Evolutionary conservation across 2,797 vertebrate species (phyloP), one percentile per base, ranked within the genome.

Genomic region (Eulemur rubriventer): DNA sequence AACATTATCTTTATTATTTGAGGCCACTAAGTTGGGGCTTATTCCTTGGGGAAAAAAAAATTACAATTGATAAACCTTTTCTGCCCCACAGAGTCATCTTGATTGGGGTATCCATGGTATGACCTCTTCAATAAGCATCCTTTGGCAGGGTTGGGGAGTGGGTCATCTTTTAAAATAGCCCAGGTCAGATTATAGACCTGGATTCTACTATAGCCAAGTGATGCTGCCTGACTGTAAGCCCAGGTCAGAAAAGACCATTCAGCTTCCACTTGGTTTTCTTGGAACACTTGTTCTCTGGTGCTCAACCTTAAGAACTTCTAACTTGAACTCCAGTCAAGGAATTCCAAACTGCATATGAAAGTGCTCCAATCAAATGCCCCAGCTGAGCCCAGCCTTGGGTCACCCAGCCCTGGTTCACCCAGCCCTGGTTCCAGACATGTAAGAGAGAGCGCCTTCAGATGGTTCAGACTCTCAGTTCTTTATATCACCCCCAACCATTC

Each of bases 391-490:
- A 52, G 57, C n/a, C n/a, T 65, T n/a, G 43, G 43, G 43, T 46
- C 43, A 4, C 10, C 57, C 48, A 11, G 57, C 41, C 8, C 48
- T 46, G 43, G 43, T 10, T 46, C 43, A 4, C 10, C 57, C 48
- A 11, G 57, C 41, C 8, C 48, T 9, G 0, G 50, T 0, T 20
- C 35, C n/a, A 10, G 72, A 48, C 79, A 6, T 0, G 1, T 10
- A 41, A 69, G 28, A 0, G 9, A 20, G 22, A 24, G 26, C 55
- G 75, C 9, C 70, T 67, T 65, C 63, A 24, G 38, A 13, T 1
- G 28, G 20, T 33, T 38, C 57, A 18, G 35, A 14, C 26, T 22
- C 28, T 57, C 35, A 43, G 24, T 38, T 55, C 7, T 43, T 80
- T 35, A 6, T 20, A 8, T 43, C 17, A 9, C n/a, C 33, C 38